Evolutionary conservation across 2,888 invertebrate species (phyloP), one percentile per base, ranked within the genome.

Genomic region (Celastrina argiolus): DNA sequence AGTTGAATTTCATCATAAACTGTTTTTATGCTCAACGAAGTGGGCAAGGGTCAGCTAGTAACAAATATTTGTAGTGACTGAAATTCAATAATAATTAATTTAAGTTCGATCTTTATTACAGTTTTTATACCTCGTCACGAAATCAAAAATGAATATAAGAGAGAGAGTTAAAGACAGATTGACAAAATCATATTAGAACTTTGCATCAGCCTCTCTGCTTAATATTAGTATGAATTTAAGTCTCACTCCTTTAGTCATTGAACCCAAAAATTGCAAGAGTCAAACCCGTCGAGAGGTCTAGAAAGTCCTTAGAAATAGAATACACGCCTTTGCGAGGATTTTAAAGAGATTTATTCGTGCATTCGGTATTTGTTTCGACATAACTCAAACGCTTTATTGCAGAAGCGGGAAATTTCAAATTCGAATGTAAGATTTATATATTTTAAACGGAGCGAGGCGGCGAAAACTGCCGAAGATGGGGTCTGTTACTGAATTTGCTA

Each of bases 311-410:
- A 51, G 14, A 51, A 51, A 26, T 22, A 26, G 22, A 51, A 51
- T 26, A 51, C 22, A 51, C 22, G 22, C 51, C 51, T 51, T 22
- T 22, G 51, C 22, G 26, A 51, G 22, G 22, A 26, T 51, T 51
- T 51, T 51, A 22, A 51, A 22, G 51, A 51, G 22, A 51, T 51
- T 51, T 51, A 22, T 51, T 51, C 51, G 51, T 31, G 16, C 26
- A 31, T 58, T 58, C 31, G 58, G 31, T 16, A 58, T 31, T 58
- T 58, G 61, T 36, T 61, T 36, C 61, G 16, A 61, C 34, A 36
- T 36, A 61, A 34, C 34, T 61, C 18, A 61, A 36, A 61, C 61
- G 61, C n/a, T 61, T 61, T 61, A 39, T 39, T 18, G 61, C 61
- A 10, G 39, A 18, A 39, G 39, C 61, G 16, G 22, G 14, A 39